Evolutionary conservation across 2,113 vertebrate species (phyloP).

Genomic region (Polypterus senegalus): DNA sequence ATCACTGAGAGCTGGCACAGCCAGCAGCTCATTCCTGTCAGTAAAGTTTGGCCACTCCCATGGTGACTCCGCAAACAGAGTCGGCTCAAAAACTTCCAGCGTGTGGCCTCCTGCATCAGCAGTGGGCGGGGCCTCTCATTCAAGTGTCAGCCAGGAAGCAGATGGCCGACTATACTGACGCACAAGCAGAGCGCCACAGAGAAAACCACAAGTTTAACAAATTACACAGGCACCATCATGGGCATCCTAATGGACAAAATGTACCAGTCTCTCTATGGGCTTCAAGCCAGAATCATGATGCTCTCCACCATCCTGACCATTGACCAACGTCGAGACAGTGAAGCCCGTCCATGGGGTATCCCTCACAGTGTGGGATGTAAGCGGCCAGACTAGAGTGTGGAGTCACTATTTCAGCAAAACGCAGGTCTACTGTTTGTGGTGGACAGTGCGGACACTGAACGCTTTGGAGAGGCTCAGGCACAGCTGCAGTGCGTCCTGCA

Average conservation of each 20-base stretch:
- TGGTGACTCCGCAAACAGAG: background rate
- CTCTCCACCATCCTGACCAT: conserved; percentile 21
- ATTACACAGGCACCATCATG: conserved; percentile 4
- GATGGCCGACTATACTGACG: background rate
- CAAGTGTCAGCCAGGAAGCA: background rate
- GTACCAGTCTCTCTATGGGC: conserved; percentile 4
- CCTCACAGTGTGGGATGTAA: conserved; percentile 25
- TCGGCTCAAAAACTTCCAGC: background rate
- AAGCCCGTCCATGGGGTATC: conserved; percentile 13
- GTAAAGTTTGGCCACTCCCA: background rate
- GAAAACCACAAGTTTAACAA: background rate
- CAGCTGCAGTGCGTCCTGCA: conserved; percentile 15
- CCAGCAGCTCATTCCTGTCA: background rate
- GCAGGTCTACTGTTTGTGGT: conserved; percentile 23
- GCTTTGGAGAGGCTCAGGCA: conserved; percentile 13
- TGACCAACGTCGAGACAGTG: conserved; percentile 23
- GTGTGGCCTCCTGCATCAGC: background rate
- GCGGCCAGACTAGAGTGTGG: conserved; percentile 17
- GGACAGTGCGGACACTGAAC: conserved; percentile 19
- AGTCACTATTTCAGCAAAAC: conserved; percentile 16
- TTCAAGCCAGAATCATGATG: conserved; percentile 17
- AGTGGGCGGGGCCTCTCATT: no score
- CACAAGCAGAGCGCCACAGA: background rate
- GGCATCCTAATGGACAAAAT: conserved; percentile 19
- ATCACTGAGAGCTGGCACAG: background rate